A percentile compares a stretch with the other conserved stretches of the same genome.
These are phyloP conservation scores for Argya squamiceps DNA, from an alignment of 2,797 vertebrate genomes.

Conservation along the genomic window DNA sequence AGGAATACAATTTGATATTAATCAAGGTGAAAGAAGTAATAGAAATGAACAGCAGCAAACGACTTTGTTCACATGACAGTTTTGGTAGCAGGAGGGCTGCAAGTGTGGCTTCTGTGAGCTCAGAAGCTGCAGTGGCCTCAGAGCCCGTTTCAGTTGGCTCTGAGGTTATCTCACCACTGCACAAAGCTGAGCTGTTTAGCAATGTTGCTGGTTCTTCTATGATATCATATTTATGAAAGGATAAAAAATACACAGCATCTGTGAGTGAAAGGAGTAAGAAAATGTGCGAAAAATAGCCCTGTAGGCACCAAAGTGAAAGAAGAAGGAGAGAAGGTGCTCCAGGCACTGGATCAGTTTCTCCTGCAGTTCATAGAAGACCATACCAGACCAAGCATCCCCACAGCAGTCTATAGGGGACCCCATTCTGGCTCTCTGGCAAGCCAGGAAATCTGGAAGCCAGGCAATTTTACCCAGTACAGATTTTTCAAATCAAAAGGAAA, in stretches of 20 bases:
- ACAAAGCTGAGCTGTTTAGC: neutral
- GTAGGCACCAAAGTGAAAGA: neutral
- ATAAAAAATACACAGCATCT: neutral
- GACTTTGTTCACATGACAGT: fast-evolving
- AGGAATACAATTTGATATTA: neutral
- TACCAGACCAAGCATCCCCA: neutral
- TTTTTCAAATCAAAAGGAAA: neutral
- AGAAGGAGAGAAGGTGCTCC: neutral
- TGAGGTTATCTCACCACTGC: neutral
- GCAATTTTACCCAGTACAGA: neutral
- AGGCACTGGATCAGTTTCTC: neutral
- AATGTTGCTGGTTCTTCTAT: fast-evolving
- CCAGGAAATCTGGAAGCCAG: neutral
- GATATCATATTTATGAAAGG: neutral
- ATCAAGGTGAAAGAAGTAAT: neutral
- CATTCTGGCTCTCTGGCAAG: neutral
- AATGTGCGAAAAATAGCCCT: neutral
- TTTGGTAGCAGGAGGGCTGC: neutral
- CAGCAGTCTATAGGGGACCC: neutral
- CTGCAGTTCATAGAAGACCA: neutral
- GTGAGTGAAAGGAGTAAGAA: neutral
- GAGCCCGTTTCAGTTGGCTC: neutral
- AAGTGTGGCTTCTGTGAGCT: neutral
- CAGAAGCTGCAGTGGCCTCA: neutral
- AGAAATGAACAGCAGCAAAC: neutral